phyloP scores from a whole-genome alignment of 2,888 invertebrate species.

The Bhutanitis thaidina region DNA sequence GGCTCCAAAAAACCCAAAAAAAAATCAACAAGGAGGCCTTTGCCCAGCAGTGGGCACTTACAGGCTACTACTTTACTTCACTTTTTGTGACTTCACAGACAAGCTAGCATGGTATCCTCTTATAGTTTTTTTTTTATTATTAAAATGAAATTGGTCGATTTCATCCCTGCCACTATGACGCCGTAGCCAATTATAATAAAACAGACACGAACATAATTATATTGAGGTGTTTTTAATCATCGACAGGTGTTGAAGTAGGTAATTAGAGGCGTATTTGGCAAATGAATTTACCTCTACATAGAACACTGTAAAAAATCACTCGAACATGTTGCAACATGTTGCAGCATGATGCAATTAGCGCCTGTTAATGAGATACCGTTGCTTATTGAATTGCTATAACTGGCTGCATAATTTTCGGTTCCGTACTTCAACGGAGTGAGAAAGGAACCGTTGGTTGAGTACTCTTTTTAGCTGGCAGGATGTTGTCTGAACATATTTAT shows the following conservation, averaged over 20 bases:
- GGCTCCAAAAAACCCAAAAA: too few relatives aligned
- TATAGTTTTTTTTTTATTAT: too few relatives aligned
- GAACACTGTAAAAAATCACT: constrained; percentile 10
- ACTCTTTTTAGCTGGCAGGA: not conserved
- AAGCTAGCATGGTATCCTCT: too few relatives aligned
- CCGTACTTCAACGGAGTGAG: not conserved
- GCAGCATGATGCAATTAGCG: constrained; percentile 13
- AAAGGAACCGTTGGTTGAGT: not conserved
- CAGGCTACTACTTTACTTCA: too few relatives aligned
- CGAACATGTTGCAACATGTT: constrained; percentile 8
- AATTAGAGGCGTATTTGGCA: constrained; percentile 17
- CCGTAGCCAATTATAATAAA: not conserved
- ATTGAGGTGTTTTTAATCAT: not conserved
- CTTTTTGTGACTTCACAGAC: too few relatives aligned
- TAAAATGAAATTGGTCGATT: too few relatives aligned
- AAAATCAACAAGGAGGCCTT: too few relatives aligned
- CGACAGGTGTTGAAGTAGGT: constrained; percentile 4
- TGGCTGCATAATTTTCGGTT: constrained; percentile 10
- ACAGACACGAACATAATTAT: not conserved
- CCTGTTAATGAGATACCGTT: constrained; percentile 16
- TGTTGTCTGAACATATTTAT: not conserved
- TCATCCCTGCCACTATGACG: too few relatives aligned
- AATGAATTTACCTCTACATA: constrained; percentile 13
- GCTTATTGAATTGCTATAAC: constrained; percentile 12
- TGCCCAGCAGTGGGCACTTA: too few relatives aligned